Evolutionary conservation across 2,888 invertebrate genomes (phyloP), one percentile per base, ranked within the genome.

Genomic region (Diloba caeruleocephala): DNA sequence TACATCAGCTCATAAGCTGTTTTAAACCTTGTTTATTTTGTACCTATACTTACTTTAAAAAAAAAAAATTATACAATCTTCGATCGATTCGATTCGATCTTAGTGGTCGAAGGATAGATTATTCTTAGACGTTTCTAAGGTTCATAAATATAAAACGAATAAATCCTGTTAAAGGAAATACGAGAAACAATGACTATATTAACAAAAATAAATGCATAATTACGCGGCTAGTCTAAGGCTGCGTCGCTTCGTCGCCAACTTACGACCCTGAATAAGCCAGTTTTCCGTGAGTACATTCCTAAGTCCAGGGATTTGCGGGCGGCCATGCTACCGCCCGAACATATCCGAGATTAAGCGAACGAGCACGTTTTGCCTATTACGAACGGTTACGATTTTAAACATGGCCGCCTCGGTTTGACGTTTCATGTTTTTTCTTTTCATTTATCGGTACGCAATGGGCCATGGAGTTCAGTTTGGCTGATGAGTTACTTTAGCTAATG

Each of bases 351-450:
- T 71, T 76, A 74, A 55, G 64, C 70, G 51, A 70, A 56, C 49
- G 51, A 57, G 70, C 79, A 79, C 79, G 79, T 79, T 68, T 45
- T 44, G 56, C 51, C 79, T 73, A 76, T 79, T 75, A 79, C 53
- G 52, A 61, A 61, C 61, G 59, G 70, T 58, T 63, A 67, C 67
- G 36, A 62, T 65, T 76, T 76, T 73, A 68, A 74, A 69, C 60
- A 68, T 62, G 66, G 68, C 58, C 49, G 31, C 43, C 14, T 12
- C 8, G 48, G 51, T 69, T 63, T 62, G 62, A 71, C 60, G 44
- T 60, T 44, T 37, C 13, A 3, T 23, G 21, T 36, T 38, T 36
- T 43, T 54, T 29, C 46, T 46, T 55, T 46, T 49, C 26, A n/a
- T 62, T 44, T 39, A 36, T 41, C 17, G 19, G 29, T 26, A 50